phyloP scores from a whole-genome alignment of 2,113 vertebrate genomes.

The Odobenus rosmarus region DNA sequence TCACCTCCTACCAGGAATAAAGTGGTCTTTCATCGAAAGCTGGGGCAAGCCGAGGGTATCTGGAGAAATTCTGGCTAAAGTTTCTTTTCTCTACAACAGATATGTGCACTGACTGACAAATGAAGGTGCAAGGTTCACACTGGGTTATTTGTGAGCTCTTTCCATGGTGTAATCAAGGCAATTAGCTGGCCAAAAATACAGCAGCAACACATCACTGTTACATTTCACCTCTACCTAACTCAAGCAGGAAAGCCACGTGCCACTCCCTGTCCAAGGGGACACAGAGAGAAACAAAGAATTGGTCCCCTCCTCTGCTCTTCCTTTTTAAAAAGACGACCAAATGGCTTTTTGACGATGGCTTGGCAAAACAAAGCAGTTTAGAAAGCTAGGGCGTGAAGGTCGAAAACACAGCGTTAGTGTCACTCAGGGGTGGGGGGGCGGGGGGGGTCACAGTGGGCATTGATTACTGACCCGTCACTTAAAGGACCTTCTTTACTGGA shows the following conservation, averaged over 20 bases:
- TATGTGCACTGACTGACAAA: neutral
- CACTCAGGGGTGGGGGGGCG: neutral
- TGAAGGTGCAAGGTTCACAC: rapidly evolving
- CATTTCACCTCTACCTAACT: neutral
- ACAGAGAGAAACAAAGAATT: neutral
- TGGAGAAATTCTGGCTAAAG: no score
- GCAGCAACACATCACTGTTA: neutral
- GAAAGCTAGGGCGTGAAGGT: slow-evolving; percentile 37
- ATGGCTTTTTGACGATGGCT: rapidly evolving
- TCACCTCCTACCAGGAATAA: neutral
- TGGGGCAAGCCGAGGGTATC: neutral
- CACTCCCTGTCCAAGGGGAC: neutral
- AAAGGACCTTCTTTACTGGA: slow-evolving; percentile 78
- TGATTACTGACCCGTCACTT: slow-evolving; percentile 79
- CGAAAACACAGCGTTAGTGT: slow-evolving; percentile 50
- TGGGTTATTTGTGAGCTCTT: neutral
- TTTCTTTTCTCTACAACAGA: neutral
- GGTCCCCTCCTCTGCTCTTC: neutral
- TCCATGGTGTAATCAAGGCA: neutral
- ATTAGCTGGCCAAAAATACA: neutral
- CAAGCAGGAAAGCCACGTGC: neutral
- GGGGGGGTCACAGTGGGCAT: neutral
- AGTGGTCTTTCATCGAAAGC: neutral
- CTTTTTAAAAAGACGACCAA: neutral
- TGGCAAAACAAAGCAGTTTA: slow-evolving; percentile 62